Percentiles rank a stretch among this genome's conserved stretches.
These are phyloP conservation scores for Gobius niger DNA, from an alignment of 2,113 vertebrate genomes.

Conservation along the genomic window DNA sequence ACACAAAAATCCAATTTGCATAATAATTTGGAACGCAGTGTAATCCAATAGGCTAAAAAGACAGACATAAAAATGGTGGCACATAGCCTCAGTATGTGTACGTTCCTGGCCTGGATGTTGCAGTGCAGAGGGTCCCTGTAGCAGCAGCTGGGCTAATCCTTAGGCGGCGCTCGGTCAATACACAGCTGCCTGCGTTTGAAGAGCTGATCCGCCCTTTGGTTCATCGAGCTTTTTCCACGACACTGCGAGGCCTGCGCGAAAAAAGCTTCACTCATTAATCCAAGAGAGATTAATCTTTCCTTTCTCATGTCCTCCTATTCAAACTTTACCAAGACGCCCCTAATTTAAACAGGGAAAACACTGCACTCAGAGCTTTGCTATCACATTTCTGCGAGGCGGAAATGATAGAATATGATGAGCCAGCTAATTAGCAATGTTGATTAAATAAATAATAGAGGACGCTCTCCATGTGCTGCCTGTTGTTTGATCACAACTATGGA, in stretches of 20 bases:
- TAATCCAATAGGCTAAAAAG: too few relatives aligned
- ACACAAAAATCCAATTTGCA: too few relatives aligned
- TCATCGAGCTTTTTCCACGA: constrained; percentile 18
- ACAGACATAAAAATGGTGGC: neutral
- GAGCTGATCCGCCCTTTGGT: constrained; percentile 32
- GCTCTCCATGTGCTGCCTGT: neutral
- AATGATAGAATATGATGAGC: constrained; percentile 1
- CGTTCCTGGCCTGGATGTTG: constrained; percentile 47
- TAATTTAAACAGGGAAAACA: neutral
- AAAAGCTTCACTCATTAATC: constrained; percentile 12
- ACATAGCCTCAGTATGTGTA: neutral
- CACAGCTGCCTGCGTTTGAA: constrained; percentile 24
- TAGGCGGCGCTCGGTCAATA: constrained; percentile 35
- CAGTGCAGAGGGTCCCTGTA: constrained; percentile 58
- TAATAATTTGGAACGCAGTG: too few relatives aligned
- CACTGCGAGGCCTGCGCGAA: constrained; percentile 10
- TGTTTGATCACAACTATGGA: neutral
- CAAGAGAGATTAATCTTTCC: neutral
- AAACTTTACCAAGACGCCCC: neutral
- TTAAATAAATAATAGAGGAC: neutral
- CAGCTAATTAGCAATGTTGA: constrained; percentile 7
- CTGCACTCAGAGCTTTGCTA: neutral
- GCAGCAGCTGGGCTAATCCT: constrained; percentile 42
- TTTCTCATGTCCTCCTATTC: neutral
- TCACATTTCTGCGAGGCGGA: neutral